Evolutionary conservation across 53 echinoderm and acorn worm species (phyloP).

Genomic region (Paelopatides confundens): DNA sequence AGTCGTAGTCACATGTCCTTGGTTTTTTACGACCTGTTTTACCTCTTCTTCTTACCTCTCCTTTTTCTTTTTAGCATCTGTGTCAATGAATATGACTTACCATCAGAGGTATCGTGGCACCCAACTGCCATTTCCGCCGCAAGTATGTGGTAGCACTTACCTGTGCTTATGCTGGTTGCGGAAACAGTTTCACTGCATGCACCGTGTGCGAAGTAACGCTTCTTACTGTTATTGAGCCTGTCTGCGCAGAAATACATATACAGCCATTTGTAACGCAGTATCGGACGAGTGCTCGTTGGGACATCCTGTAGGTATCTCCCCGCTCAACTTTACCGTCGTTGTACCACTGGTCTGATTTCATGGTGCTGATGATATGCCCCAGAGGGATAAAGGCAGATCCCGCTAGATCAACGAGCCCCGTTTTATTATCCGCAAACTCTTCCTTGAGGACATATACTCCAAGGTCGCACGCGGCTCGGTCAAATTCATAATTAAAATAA

Average conservation of each 20-base stretch:
- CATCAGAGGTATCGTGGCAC: neutral
- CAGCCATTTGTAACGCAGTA: neutral
- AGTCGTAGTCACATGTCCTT: neutral
- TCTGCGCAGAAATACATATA: neutral
- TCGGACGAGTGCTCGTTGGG: neutral
- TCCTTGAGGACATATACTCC: neutral
- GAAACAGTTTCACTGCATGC: neutral
- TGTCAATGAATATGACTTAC: neutral
- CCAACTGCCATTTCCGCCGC: neutral
- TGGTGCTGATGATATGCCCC: neutral
- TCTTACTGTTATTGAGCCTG: neutral
- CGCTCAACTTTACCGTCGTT: neutral
- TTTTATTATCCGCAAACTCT: neutral
- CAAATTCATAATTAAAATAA: neutral
- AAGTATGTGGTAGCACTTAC: slow-evolving; percentile 5
- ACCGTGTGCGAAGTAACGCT: neutral
- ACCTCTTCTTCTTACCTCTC: neutral
- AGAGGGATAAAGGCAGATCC: too few species aligned
- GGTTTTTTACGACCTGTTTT: slow-evolving; percentile 18
- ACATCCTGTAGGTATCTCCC: neutral
- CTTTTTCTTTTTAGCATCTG: neutral
- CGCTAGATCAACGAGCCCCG: too few species aligned
- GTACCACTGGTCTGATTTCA: neutral
- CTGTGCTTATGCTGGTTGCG: neutral
- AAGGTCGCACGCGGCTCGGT: neutral